These are phyloP conservation scores for Phocoena sinus DNA, from an alignment of 2,113 vertebrate genomes.

Conservation along the genomic window DNA sequence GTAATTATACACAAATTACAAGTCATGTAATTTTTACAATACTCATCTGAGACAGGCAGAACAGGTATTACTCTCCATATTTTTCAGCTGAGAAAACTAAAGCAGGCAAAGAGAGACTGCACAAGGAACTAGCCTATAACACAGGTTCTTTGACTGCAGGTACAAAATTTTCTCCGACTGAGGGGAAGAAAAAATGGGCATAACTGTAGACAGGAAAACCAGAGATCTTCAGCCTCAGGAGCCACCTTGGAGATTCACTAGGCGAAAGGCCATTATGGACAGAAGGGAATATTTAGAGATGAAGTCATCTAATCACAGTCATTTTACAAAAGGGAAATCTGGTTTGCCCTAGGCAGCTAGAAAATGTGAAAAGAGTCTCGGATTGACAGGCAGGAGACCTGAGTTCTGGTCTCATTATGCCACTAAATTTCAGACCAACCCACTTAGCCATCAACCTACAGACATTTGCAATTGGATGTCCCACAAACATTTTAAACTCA, in stretches of 20 bases:
- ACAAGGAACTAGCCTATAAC: not conserved
- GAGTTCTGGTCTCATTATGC: not conserved
- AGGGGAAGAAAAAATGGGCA: not conserved
- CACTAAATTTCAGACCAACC: not conserved
- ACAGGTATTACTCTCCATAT: not conserved
- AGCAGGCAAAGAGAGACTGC: not conserved
- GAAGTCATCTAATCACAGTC: not conserved
- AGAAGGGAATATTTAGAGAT: not conserved
- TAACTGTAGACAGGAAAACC: not conserved
- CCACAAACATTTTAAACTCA: not conserved
- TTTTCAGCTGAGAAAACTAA: constrained; percentile 6
- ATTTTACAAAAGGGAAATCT: not conserved
- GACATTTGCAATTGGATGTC: not conserved
- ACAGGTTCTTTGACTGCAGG: not conserved
- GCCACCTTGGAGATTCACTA: not conserved
- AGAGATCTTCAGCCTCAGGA: not conserved
- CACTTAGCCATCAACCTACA: not conserved
- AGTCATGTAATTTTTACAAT: not conserved
- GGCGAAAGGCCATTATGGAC: not conserved
- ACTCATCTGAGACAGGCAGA: not conserved
- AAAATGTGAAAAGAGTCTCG: not conserved
- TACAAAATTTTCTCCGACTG: not conserved
- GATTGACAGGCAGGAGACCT: not conserved
- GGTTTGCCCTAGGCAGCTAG: not conserved
- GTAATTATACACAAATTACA: not conserved